A percentile compares a stretch with the other conserved stretches of the same genome.
These are phyloP conservation scores for Eulemur rubriventer DNA, from an alignment of 2,797 vertebrate genomes.

Conservation along the genomic window DNA sequence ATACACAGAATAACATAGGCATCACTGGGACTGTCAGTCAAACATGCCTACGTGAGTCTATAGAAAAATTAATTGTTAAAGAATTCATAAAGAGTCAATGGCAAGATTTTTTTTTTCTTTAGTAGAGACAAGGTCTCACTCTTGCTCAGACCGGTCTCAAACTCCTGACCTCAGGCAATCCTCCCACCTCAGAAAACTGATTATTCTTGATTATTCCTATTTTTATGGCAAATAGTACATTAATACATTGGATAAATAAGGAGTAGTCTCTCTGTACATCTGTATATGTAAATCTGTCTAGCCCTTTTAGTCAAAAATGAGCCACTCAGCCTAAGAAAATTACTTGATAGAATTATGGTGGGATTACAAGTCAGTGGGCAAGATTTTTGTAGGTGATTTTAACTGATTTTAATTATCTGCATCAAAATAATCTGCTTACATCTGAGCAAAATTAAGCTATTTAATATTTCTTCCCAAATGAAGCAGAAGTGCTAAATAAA, in stretches of 20 bases:
- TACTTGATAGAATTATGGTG: neutral
- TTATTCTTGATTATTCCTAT: neutral
- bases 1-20: neutral
- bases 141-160: too few species aligned
- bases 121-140: too few species aligned
- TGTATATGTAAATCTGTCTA: neutral
- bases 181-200: neutral
- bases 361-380: neutral
- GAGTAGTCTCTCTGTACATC: neutral
- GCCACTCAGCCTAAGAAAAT: neutral
- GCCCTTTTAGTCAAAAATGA: slow-evolving; percentile 2
- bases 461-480: neutral
- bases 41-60: neutral
- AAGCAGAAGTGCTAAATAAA: neutral
- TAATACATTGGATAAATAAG: neutral
- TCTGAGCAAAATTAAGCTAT: neutral
- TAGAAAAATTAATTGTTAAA: neutral
- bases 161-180: too few species aligned
- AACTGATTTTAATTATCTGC: slow-evolving; percentile 6
- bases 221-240: neutral
- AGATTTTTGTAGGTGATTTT: slow-evolving; percentile 15
- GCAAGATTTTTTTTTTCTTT: neutral
- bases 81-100: neutral
- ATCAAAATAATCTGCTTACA: slow-evolving; percentile 34
- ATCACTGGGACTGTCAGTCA: neutral